phyloP scores from a whole-genome alignment of 2,888 invertebrate genomes.

The Spilosoma lubricipeda region DNA sequence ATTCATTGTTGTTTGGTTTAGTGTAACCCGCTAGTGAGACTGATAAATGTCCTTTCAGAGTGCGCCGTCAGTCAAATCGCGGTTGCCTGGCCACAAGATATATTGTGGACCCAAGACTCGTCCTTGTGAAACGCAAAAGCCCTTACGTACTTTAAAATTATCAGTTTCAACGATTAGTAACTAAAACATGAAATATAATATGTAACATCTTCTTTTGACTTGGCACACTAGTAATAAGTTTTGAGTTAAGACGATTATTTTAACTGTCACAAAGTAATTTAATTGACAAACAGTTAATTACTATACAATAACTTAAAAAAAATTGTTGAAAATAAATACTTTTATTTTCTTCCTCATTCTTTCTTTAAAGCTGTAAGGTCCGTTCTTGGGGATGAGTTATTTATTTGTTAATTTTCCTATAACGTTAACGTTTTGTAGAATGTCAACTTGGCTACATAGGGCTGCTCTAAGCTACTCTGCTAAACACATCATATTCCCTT shows the following conservation, averaged over 20 bases:
- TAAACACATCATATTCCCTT: neutral
- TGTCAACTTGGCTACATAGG: no score
- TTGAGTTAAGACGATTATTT: neutral
- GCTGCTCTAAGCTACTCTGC: neutral
- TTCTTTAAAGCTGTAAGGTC: neutral
- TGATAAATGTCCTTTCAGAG: conserved; percentile 86
- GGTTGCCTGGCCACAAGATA: conserved; percentile 86
- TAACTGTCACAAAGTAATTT: neutral
- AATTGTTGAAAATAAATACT: neutral
- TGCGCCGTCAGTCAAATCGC: conserved; percentile 85
- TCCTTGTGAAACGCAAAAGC: conserved; percentile 74
- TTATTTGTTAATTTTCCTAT: no score
- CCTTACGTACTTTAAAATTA: conserved; percentile 79
- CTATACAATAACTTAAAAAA: neutral
- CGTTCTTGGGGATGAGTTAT: neutral
- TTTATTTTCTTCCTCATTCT: neutral
- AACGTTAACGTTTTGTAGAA: no score
- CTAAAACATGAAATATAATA: conserved; percentile 44
- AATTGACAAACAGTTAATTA: neutral
- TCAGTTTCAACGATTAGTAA: conserved; percentile 71
- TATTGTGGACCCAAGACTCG: conserved; percentile 82
- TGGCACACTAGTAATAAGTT: neutral
- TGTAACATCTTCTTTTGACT: neutral
- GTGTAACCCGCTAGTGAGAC: conserved; percentile 84
- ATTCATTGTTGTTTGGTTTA: conserved; percentile 86